Conservation (phyloP, 2,888 invertebrate genomes). For the Herminia tarsipennalis region DNA sequence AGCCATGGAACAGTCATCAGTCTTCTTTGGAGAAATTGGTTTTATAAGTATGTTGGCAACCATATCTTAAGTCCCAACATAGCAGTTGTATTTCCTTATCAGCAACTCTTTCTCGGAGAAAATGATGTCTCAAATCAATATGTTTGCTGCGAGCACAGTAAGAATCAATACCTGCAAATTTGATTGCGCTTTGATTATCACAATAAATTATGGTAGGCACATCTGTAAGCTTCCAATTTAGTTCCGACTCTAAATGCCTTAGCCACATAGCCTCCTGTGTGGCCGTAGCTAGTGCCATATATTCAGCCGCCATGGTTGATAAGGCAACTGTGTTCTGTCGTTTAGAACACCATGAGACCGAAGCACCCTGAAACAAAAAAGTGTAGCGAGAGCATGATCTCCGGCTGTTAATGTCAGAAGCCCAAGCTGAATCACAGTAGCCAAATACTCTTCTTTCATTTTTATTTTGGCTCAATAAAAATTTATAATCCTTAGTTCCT, state of each 20-base stretch:
- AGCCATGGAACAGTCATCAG: slow-evolving; percentile 11
- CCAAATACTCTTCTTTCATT: background rate
- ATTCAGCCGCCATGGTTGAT: slow-evolving; percentile 31
- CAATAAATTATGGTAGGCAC: slow-evolving; percentile 18
- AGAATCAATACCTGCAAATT: slow-evolving; percentile 15
- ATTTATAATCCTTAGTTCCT: background rate
- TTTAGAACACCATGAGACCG: slow-evolving; percentile 37
- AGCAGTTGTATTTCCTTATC: slow-evolving; percentile 12
- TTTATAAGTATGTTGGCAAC: slow-evolving; percentile 30
- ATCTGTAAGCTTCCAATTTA: slow-evolving; percentile 5
- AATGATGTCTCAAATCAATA: slow-evolving; percentile 27
- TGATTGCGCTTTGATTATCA: slow-evolving; percentile 37
- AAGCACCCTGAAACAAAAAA: slow-evolving; percentile 31
- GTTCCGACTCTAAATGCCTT: slow-evolving; percentile 22
- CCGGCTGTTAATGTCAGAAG: slow-evolving; percentile 1
- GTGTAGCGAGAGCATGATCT: slow-evolving; percentile 7
- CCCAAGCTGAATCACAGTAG: slow-evolving; percentile 37
- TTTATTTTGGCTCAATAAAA: background rate
- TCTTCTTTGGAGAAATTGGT: slow-evolving; percentile 15
- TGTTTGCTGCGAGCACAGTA: slow-evolving; percentile 28
- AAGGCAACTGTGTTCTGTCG: slow-evolving; percentile 19
- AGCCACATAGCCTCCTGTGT: slow-evolving; percentile 37
- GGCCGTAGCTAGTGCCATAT: slow-evolving; percentile 29
- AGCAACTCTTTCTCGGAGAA: slow-evolving; percentile 23
- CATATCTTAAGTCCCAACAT: slow-evolving; percentile 17